Percentiles rank a stretch among this genome's conserved stretches.
Evolutionary conservation across 2,888 invertebrate species (phyloP).

Genomic region (Steinernema carpocapsae): DNA sequence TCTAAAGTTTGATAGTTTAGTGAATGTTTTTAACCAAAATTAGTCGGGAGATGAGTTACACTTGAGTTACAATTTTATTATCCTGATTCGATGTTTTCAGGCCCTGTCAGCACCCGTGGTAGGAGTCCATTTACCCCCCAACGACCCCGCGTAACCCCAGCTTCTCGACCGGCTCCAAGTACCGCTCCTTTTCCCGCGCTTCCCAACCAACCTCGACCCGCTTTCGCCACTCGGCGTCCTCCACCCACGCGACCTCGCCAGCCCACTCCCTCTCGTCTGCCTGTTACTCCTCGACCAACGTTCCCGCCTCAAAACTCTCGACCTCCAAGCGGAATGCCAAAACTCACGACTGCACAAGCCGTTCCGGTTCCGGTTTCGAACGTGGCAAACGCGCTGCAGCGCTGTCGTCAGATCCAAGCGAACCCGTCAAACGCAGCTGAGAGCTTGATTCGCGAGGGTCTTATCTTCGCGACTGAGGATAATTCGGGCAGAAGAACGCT

Average conservation of each 20-base stretch:
- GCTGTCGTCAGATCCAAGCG: conserved; percentile 43
- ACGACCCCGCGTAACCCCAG: background rate
- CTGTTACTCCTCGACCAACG: background rate
- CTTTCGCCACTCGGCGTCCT: conserved; percentile 25
- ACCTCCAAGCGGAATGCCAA: background rate
- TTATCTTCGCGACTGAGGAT: conserved; percentile 54
- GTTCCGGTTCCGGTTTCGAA: background rate
- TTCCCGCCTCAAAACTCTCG: conserved; percentile 7
- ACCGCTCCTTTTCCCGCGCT: background rate
- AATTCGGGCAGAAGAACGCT: conserved; percentile 48
- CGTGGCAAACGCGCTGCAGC: conserved; percentile 38
- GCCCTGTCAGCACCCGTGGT: background rate
- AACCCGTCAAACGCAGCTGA: conserved; percentile 47
- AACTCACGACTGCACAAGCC: background rate
- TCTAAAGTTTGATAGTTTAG: too few relatives aligned
- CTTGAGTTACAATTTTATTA: too few relatives aligned
- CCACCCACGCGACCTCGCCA: conserved; percentile 28
- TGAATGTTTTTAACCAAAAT: too few relatives aligned
- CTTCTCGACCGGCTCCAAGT: background rate
- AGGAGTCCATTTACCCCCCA: background rate
- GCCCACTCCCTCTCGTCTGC: background rate
- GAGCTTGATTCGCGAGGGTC: conserved; percentile 38
- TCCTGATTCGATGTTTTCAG: too few relatives aligned
- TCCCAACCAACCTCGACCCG: conserved; percentile 26
- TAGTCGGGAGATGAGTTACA: too few relatives aligned